Evolutionary conservation across 2,113 vertebrate genomes (phyloP).

Genomic region (Microcebus murinus): DNA sequence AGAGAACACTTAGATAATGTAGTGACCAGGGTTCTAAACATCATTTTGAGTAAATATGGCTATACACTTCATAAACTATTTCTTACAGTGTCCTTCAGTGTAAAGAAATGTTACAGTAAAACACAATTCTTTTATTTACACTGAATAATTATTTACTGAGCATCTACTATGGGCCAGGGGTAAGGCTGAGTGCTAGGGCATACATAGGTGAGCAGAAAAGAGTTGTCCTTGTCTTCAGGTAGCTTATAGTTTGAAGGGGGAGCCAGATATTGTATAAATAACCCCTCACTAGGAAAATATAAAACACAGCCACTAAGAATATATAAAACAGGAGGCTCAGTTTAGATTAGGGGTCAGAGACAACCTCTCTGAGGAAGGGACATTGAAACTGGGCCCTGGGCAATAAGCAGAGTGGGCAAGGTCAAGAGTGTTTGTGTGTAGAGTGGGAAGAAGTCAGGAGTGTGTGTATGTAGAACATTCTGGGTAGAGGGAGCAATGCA

Average conservation of each 20-base stretch:
- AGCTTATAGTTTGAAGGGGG: not conserved
- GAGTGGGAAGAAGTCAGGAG: not conserved
- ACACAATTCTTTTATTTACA: not conserved
- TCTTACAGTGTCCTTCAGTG: not conserved
- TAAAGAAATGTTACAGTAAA: not conserved
- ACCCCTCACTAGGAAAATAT: not conserved
- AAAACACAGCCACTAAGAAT: not conserved
- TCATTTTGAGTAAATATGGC: not conserved
- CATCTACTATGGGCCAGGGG: not conserved
- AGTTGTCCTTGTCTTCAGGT: not conserved
- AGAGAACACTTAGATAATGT: not conserved
- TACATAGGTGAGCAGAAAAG: not conserved
- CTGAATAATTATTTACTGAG: not conserved
- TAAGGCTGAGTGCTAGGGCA: not conserved
- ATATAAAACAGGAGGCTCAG: not conserved
- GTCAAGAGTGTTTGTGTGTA: not conserved
- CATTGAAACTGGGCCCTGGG: not conserved
- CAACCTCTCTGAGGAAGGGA: not conserved
- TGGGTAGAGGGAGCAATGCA: not conserved
- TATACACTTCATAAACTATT: not conserved
- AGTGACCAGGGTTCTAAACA: not conserved
- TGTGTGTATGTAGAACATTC: not conserved
- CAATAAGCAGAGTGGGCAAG: not conserved
- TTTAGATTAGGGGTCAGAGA: not conserved
- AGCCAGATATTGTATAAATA: not conserved